phyloP scores from a whole-genome alignment of 2,888 invertebrate species.

The Mesochorus sp. region DNA sequence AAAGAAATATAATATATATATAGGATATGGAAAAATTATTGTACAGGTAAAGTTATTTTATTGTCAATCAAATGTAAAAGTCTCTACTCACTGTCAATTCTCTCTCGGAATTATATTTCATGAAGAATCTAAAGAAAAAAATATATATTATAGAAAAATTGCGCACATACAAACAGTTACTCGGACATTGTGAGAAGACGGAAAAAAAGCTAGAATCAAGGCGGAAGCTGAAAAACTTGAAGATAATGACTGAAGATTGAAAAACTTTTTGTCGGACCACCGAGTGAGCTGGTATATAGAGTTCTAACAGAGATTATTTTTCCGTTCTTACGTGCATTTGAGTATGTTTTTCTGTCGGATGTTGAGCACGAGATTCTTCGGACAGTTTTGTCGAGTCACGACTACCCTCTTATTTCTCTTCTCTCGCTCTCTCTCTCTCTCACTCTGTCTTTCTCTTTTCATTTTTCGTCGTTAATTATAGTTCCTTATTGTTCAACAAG shows the following conservation, averaged over 20 bases:
- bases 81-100: too few relatives aligned
- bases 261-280: conserved; percentile 72
- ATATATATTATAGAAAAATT: background rate
- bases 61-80: background rate
- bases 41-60: background rate
- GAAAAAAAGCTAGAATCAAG: conserved; percentile 53
- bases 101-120: conserved; percentile 17
- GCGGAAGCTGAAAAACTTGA: conserved; percentile 54
- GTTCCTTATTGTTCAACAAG: conserved; percentile 41
- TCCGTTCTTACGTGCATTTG: conserved; percentile 43
- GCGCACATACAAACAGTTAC: background rate
- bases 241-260: conserved; percentile 78
- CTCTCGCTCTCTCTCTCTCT: background rate
- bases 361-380: conserved; percentile 13
- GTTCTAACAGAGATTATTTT: conserved; percentile 62
- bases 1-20: background rate
- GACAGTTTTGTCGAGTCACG: conserved; percentile 50
- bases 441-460: conserved; percentile 5
- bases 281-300: background rate
- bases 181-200: too few relatives aligned
- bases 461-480: conserved; percentile 56
- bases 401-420: background rate
- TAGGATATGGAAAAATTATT: background rate
- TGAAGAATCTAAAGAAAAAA: background rate
- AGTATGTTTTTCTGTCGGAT: conserved; percentile 26